Evolutionary conservation across 2,888 invertebrate genomes (phyloP), one percentile per base, ranked within the genome.

Genomic region (Lithodes maja): DNA sequence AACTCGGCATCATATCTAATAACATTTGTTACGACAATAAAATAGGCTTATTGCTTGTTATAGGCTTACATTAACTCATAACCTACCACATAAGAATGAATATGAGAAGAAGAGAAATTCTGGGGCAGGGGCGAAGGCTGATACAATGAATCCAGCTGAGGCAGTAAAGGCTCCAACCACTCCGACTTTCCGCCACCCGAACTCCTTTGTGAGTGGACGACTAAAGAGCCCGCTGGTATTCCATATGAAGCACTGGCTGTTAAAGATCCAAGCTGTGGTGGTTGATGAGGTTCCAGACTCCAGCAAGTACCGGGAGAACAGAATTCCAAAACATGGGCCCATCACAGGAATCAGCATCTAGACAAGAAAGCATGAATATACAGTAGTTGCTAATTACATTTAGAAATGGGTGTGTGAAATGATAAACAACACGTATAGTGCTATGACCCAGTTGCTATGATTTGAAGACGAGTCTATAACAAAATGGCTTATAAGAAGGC

Each of bases 181-280:
- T 33, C 69, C 89, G 2, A 89, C 84, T 33, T 54, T 83, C 15
- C 85, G 74, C 89, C 85, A 89, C 1, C 91, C 91, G 49, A 91
- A 86, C 75, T 91, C 89, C 81, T 85, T 54, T n/a, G 84, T 71
- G 7, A 91, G 83, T 12, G 89, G 84, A 2, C 86, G 74, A 17
- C 74, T 9, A 12, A 91, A 54, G 49, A 86, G 68, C 15, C 69
- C 55, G n/a, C 68, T 69, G 61, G 54, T 7, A 75, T 84, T 83
- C 85, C 81, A 89, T 1, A 85, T 3, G 55, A 89, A 69, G 17
- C 52, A 55, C 71, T 75, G 78, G 7, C 69, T 79, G 54, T 83
- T 86, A 75, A 77, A 89, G 68, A 86, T 89, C 87, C 86, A 91
- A 54, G 78, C 69, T 33, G 75, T 83, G 55, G 53, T 84, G 49